Evolutionary conservation across 2,797 vertebrate species (phyloP), one percentile per base, ranked within the genome.

Genomic region (Myripristis jacobus): DNA sequence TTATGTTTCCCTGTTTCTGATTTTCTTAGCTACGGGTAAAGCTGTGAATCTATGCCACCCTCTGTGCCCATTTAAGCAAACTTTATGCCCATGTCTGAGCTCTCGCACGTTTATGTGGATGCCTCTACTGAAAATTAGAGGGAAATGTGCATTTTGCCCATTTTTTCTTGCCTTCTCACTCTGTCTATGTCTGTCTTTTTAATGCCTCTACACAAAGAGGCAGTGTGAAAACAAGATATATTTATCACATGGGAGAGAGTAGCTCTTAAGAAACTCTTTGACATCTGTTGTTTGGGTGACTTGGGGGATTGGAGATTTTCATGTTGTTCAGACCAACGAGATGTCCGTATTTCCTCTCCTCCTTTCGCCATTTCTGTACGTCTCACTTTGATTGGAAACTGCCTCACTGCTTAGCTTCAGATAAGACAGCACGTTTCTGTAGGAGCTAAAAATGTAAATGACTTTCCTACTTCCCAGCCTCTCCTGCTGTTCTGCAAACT

Each of bases 251-350:
- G 22, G 61, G 58, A 75, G 66, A 72, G 77, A 69, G 65, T 27
- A 64, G 53, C 38, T 65, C 69, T 68, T 61, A 41, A 66, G 70
- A 80, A 79, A 81, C 86, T 86, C 86, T 86, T 66, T 70, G 80
- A 88, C 87, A 91, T 89, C 85, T 91, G 88, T 83, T 66, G 50
- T 84, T 82, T 87, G 60, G 66, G 53, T 77, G n/a, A 68, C 82
- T 82, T 69, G 53, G 25, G 25, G 47, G 24, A 81, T 83, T 72
- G 68, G 50, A 64, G 41, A 48, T 78, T 79, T 84, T 86, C 61
- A 71, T 81, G 80, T 74, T 78, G 77, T 78, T 87, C 58, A 58
- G 79, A 71, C 75, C 69, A 58, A 64, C 80, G 80, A 79, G 60
- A 73, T 55, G 70, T 80, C 75, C 67, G 63, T 69, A 77, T 83